Evolutionary conservation across 2,113 vertebrate genomes (phyloP), one percentile per base, ranked within the genome.

Genomic region (Protobothrops mucrosquamatus): DNA sequence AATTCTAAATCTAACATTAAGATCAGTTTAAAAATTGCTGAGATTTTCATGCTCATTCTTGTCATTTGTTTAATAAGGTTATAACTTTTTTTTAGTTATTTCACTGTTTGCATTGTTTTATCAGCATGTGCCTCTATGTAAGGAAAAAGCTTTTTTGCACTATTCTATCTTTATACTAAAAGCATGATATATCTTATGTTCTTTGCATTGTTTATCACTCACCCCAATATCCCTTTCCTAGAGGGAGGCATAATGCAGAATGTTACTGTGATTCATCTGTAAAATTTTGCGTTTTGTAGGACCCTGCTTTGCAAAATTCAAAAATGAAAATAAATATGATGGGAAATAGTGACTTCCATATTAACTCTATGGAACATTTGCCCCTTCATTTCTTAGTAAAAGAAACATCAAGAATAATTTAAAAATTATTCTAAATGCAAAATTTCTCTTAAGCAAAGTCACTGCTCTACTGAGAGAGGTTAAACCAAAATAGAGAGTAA

Each of bases 31-130:
- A 95, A 97, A 94, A 88, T 97, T 97, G 94, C 98, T 98, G 97
- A 97, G 97, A 94, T 96, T 95, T 97, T 98, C 97, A 98, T 97
- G 98, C 97, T 98, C 98, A 98, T 98, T 97, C 96, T 98, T 98
- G 98, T 98, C 98, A 97, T 98, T 98, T 98, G 98, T 98, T 98
- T 96, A 98, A 95, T 95, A 95, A 96, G 56, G 95, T 94, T 52
- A 92, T 95, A 96, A 95, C 95, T 95, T 94, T 95, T 95, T 97
- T 93, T 97, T 96, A 97, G 96, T 57, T 97, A 93, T 98, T 96
- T 96, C 96, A 94, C 97, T 98, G 96, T 98, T 97, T 97, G 97
- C 97, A 96, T 96, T 96, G 96, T 97, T 97, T 97, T 97, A 97
- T 98, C 97, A 95, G 98, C 98, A 98, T 98, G 98, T 98, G 97